These are phyloP conservation scores for Ophion slaviceki DNA, from an alignment of 2,888 invertebrate genomes.

Conservation along the genomic window DNA sequence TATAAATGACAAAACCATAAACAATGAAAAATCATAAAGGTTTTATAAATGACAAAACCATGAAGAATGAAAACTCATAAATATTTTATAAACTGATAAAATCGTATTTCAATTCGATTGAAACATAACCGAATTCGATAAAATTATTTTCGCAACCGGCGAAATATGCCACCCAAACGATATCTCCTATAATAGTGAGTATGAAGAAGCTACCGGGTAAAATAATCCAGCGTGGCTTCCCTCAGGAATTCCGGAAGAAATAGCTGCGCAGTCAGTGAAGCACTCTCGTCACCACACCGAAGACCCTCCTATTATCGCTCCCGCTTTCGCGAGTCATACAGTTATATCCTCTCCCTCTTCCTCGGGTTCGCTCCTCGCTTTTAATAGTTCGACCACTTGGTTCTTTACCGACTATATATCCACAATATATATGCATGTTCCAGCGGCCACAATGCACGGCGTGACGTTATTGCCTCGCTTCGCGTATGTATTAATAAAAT, in stretches of 20 bases:
- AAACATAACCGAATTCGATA: not conserved
- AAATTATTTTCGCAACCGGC: not conserved
- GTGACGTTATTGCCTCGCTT: conserved; percentile 77
- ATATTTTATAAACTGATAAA: not conserved
- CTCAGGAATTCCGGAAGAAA: conserved; percentile 76
- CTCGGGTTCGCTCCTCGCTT: conserved; percentile 64
- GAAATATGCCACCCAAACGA: not conserved
- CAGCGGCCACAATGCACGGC: conserved; percentile 70
- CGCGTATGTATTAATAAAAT: conserved; percentile 81
- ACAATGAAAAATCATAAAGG: not conserved
- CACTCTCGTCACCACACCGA: conserved; percentile 71
- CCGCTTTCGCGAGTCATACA: conserved; percentile 54
- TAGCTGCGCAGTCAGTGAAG: conserved; percentile 58
- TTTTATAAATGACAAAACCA: not conserved
- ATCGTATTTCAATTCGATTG: not conserved
- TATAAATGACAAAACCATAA: not conserved
- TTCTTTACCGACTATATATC: conserved; percentile 53
- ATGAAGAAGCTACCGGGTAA: conserved; percentile 37
- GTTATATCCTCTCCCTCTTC: conserved; percentile 21
- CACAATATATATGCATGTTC: conserved; percentile 42
- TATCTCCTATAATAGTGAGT: not conserved
- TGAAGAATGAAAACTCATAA: not conserved
- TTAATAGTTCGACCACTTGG: conserved; percentile 73
- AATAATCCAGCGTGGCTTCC: conserved; percentile 42
- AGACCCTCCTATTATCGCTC: conserved; percentile 74